Conservation (phyloP, 2,113 vertebrate species). For the Mesitornis unicolor region DNA sequence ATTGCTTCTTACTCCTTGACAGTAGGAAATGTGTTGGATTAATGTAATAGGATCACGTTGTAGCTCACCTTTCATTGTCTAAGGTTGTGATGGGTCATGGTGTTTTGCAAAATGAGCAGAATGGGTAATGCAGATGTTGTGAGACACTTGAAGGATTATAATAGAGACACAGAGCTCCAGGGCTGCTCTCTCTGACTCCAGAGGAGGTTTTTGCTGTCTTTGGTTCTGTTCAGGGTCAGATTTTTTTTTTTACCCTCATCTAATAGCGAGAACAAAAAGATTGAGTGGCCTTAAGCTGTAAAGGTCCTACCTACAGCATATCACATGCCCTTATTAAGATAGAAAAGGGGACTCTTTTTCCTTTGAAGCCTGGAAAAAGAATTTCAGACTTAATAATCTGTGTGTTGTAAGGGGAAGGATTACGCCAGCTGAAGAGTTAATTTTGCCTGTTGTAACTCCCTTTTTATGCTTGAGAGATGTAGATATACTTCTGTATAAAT, state of each 20-base stretch:
- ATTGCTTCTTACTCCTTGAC: not conserved
- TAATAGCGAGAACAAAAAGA: not conserved
- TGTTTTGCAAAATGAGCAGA: not conserved
- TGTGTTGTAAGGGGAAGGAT: not conserved
- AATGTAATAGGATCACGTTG: not conserved
- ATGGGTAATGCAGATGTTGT: not conserved
- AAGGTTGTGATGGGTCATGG: not conserved
- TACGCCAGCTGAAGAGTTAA: not conserved
- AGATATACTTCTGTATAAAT: not conserved
- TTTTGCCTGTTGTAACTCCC: not conserved
- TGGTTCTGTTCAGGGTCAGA: not conserved
- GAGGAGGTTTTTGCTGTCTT: not conserved
- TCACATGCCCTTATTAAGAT: not conserved
- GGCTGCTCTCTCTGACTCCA: not conserved
- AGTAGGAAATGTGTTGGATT: not conserved
- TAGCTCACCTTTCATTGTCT: not conserved
- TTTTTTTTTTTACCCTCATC: not conserved
- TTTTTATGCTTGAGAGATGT: not conserved
- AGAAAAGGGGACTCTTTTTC: not conserved
- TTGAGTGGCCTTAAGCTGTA: not conserved
- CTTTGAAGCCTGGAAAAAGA: not conserved
- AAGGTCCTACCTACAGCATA: not conserved
- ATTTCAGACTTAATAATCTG: not conserved
- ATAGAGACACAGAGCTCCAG: not conserved
- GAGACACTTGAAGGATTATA: not conserved